phyloP scores from a whole-genome alignment of 1,140 invertebrate species.

The Temnothorax nylanderi region DNA sequence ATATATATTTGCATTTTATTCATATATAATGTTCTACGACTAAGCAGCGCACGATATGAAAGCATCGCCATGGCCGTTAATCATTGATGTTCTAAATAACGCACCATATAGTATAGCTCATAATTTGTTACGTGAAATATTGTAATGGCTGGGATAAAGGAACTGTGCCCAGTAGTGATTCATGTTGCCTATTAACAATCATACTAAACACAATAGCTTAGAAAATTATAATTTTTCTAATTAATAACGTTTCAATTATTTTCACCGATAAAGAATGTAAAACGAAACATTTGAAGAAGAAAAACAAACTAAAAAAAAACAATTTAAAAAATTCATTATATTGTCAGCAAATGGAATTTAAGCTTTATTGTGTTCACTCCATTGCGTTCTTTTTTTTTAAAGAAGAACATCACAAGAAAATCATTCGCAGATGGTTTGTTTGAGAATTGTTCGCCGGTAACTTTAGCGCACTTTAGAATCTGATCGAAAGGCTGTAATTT shows the following conservation, averaged over 20 bases:
- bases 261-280: neutral
- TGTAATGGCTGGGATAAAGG: neutral
- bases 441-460: constrained; percentile 22
- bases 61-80: neutral
- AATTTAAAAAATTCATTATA: neutral
- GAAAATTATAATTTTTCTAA: neutral
- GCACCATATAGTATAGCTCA: neutral
- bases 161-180: neutral
- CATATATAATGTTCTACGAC: neutral
- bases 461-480: neutral
- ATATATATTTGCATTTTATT: neutral
- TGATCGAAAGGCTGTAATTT: constrained; percentile 39
- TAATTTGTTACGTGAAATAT: constrained; percentile 32
- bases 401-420: constrained; percentile 5
- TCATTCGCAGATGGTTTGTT: neutral
- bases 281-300: neutral
- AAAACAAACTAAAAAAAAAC: neutral
- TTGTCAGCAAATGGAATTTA: neutral
- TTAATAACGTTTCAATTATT: neutral
- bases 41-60: neutral
- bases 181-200: constrained; percentile 8
- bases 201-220: neutral
- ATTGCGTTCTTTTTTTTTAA: neutral
- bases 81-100: neutral
- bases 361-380: neutral